A percentile compares a stretch with the other conserved stretches of the same genome.
phyloP scores from a whole-genome alignment of 2,888 invertebrate genomes.

The Ceramica pisi region DNA sequence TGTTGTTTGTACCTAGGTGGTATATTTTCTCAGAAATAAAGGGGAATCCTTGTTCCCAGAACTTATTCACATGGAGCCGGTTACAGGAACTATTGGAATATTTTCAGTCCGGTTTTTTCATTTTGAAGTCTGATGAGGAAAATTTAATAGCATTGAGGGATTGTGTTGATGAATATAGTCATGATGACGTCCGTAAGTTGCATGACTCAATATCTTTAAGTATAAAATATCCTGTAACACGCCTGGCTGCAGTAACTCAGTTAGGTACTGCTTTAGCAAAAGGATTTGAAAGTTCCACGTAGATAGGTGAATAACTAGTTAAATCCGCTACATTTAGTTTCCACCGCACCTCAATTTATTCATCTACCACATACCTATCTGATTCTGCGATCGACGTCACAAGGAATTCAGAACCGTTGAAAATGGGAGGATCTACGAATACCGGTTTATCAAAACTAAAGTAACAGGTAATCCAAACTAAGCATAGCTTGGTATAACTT shows the following conservation, averaged over 20 bases:
- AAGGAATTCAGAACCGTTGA: constrained; percentile 14
- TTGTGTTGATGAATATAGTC: constrained; percentile 31
- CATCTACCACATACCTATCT: constrained; percentile 1
- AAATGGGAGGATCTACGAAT: constrained; percentile 11
- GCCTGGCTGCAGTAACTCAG: constrained; percentile 8
- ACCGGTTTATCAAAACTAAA: constrained; percentile 5
- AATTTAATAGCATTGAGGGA: constrained; percentile 26
- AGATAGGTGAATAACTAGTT: not conserved
- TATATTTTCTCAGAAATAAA: constrained; percentile 22
- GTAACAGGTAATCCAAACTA: not conserved
- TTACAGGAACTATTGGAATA: constrained; percentile 36
- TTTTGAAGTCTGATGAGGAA: constrained; percentile 47
- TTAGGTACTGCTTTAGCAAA: not conserved
- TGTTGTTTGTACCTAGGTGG: not conserved
- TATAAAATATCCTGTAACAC: constrained; percentile 39
- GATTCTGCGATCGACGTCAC: constrained; percentile 19
- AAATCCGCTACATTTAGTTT: constrained; percentile 6
- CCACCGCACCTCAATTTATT: constrained; percentile 17
- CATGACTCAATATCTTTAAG: constrained; percentile 49
- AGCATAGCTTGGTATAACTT: not conserved
- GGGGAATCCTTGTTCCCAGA: constrained; percentile 37
- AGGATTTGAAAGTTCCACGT: constrained; percentile 18
- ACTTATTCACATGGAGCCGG: constrained; percentile 11
- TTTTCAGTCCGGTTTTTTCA: constrained; percentile 52
- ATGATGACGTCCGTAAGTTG: constrained; percentile 37